Conservation (phyloP, 92 coral and sea anemone species). For the Epizoanthus fatuus region DNA sequence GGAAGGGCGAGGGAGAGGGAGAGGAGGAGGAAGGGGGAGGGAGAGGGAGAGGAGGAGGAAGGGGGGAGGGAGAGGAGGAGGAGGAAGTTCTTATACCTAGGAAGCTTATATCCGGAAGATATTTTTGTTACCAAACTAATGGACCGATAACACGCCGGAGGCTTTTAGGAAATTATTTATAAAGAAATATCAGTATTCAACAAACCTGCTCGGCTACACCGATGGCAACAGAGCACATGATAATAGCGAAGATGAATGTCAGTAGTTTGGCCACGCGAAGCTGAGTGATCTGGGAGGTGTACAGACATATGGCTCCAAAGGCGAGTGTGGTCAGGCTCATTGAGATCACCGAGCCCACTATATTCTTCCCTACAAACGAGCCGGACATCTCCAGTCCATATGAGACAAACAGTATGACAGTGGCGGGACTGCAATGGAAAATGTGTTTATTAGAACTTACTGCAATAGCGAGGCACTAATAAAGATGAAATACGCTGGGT, state of each 20-base stretch:
- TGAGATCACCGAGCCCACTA: constrained; percentile 40
- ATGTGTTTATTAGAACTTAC: not conserved
- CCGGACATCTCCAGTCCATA: constrained; percentile 65
- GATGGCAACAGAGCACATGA: constrained; percentile 71
- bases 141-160: too few species aligned
- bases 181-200: not conserved
- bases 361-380: constrained; percentile 18
- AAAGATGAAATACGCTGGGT: too few species aligned
- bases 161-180: too few species aligned
- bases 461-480: too few species aligned
- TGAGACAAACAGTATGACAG: constrained; percentile 66
- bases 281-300: constrained; percentile 52
- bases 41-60: too few species aligned
- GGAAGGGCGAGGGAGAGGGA: too few species aligned
- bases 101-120: too few species aligned
- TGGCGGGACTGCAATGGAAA: constrained; percentile 54
- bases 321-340: constrained; percentile 29
- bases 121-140: too few species aligned
- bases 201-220: constrained; percentile 70
- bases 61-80: too few species aligned
- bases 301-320: constrained; percentile 57
- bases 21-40: too few species aligned
- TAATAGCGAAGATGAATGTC: constrained; percentile 69
- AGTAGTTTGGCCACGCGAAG: constrained; percentile 69
- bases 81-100: too few species aligned